Evolutionary conservation across 2,113 vertebrate genomes (phyloP).

Genomic region (Oenanthe oenanthe): DNA sequence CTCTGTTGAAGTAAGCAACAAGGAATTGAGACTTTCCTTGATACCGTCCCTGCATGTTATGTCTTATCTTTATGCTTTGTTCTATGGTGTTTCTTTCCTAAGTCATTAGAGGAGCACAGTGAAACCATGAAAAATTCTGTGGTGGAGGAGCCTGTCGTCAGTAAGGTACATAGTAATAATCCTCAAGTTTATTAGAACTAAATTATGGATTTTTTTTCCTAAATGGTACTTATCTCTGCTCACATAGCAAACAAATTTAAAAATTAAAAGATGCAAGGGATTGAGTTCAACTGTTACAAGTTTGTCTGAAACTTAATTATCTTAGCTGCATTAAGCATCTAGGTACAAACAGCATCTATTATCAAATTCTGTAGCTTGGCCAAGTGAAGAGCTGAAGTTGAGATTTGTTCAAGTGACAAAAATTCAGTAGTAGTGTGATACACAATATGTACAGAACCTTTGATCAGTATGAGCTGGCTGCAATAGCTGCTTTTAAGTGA

Average conservation of each 20-base stretch:
- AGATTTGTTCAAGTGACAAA: not conserved
- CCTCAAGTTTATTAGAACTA: conserved; percentile 36
- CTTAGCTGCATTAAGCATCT: not conserved
- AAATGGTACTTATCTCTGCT: not conserved
- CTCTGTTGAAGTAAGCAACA: not conserved
- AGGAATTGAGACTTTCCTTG: conserved; percentile 14
- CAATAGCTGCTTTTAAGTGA: not conserved
- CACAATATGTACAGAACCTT: not conserved
- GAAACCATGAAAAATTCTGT: conserved; percentile 87
- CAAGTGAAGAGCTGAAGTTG: not conserved
- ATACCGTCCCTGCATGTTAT: conserved; percentile 63
- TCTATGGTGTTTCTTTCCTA: conserved; percentile 76
- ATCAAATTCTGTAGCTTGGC: not conserved
- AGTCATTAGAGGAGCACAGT: conserved; percentile 87
- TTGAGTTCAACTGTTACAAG: not conserved
- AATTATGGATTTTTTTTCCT: not conserved
- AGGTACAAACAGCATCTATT: not conserved
- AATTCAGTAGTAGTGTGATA: not conserved
- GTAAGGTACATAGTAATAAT: conserved; percentile 83
- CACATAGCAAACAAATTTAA: not conserved
- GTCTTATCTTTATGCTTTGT: conserved; percentile 75
- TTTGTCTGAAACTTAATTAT: not conserved
- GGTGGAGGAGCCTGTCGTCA: conserved; percentile 81
- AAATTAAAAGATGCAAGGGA: not conserved
- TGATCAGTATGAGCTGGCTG: not conserved